A percentile compares a stretch with the other conserved stretches of the same genome.
Conservation (phyloP, 2,888 invertebrate species). For the Erebia palarica region DNA sequence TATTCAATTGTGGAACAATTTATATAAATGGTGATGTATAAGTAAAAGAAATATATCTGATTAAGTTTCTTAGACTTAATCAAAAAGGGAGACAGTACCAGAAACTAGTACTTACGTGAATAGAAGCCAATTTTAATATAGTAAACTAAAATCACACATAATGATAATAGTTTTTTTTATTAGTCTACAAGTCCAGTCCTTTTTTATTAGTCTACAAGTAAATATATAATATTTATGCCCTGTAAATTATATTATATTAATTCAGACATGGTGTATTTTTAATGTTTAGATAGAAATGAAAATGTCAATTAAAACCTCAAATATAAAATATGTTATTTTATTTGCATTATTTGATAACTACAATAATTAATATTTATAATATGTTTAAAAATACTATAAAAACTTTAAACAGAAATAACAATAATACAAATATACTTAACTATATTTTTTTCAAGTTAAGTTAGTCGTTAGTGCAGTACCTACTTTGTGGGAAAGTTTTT, state of each 20-base stretch:
- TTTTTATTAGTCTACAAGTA: neutral
- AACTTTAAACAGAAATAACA: neutral
- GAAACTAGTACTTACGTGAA: too few species aligned
- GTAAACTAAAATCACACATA: neutral
- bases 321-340: constrained; percentile 12
- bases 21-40: constrained; percentile 7
- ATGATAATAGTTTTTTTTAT: neutral
- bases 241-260: neutral
- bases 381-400: neutral
- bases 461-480: too few species aligned
- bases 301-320: constrained; percentile 4
- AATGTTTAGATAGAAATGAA: constrained; percentile 12
- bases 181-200: neutral
- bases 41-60: neutral
- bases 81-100: neutral
- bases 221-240: neutral
- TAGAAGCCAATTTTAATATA: neutral
- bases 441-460: too few species aligned
- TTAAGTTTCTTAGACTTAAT: neutral
- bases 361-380: neutral
- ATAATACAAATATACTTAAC: too few species aligned
- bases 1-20: neutral
- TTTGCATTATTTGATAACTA: constrained; percentile 17
- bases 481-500: too few species aligned
- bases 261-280: constrained; percentile 9